Percentiles rank a stretch among this genome's conserved stretches.
Evolutionary conservation across 2,113 vertebrate genomes (phyloP).

Genomic region (Pedetes capensis): DNA sequence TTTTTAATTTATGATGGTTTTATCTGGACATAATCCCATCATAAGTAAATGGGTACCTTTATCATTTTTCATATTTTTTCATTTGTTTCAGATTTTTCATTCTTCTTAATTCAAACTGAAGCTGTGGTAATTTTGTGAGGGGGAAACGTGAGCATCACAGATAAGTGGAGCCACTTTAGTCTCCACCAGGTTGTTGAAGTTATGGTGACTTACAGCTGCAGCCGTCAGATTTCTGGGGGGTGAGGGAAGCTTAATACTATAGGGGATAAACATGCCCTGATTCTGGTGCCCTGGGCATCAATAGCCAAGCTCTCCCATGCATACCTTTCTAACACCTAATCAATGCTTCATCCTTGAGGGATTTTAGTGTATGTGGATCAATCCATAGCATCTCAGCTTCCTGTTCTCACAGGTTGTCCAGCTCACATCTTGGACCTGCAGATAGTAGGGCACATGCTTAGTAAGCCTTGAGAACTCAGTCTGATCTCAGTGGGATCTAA

Average conservation of each 20-base stretch:
- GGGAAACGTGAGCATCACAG: background rate
- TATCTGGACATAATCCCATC: background rate
- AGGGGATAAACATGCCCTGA: background rate
- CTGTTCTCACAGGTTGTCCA: background rate
- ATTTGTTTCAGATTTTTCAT: background rate
- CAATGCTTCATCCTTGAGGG: background rate
- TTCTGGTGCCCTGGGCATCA: background rate
- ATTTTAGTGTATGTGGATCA: background rate
- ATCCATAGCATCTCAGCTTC: background rate
- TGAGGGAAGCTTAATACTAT: background rate
- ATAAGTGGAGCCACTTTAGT: background rate
- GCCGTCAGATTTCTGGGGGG: background rate
- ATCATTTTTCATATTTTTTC: slow-evolving; percentile 19
- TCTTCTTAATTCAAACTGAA: background rate
- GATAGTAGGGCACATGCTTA: rapidly evolving
- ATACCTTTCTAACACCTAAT: background rate
- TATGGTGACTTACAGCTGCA: background rate
- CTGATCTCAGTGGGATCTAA: background rate
- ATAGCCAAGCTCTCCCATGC: too few species aligned
- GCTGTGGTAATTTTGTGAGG: background rate
- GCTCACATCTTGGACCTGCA: background rate
- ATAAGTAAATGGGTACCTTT: too few species aligned
- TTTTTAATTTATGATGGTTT: background rate
- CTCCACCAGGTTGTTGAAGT: background rate
- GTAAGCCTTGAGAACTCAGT: rapidly evolving